A percentile compares a stretch with the other conserved stretches of the same genome.
Conservation (phyloP, 2,888 invertebrate genomes). For the Diadegma fenestrale region DNA sequence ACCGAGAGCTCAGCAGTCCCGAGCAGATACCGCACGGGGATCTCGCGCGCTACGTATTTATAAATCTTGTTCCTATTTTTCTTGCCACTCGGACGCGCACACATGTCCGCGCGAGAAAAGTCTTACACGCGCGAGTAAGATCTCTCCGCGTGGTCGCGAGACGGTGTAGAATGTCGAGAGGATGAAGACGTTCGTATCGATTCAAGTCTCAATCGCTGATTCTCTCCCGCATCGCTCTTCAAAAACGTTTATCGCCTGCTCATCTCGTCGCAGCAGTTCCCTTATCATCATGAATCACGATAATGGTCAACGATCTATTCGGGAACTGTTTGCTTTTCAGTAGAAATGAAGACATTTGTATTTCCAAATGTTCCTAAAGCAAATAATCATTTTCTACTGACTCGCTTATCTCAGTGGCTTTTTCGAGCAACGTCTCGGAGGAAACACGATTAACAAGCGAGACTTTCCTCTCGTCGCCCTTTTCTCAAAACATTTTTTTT, state of each 20-base stretch:
- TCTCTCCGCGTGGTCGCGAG: constrained; percentile 3
- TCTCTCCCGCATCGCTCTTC: constrained; percentile 18
- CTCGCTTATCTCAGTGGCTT: constrained; percentile 52
- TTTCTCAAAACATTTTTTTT: constrained; percentile 5
- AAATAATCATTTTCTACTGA: constrained; percentile 15
- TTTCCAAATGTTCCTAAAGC: constrained; percentile 54
- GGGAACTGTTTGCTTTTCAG: constrained; percentile 12
- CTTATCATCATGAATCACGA: constrained; percentile 34
- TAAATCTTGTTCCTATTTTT: constrained; percentile 55
- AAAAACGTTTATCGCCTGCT: constrained; percentile 24
- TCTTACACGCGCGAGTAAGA: constrained; percentile 47
- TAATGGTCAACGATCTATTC: constrained; percentile 35
- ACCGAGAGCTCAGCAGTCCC: constrained; percentile 11
- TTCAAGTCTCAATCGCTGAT: constrained; percentile 56
- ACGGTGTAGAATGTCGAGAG: constrained; percentile 19
- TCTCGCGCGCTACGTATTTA: constrained; percentile 13
- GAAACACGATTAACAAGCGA: constrained; percentile 44
- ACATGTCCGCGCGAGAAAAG: constrained; percentile 30
- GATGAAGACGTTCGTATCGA: constrained; percentile 65
- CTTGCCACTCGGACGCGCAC: background rate
- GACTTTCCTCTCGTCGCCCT: constrained; percentile 43
- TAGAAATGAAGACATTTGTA: constrained; percentile 68
- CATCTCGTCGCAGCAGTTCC: background rate
- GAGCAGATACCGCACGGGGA: background rate
- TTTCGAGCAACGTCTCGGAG: constrained; percentile 34